phyloP scores from a whole-genome alignment of 2,113 vertebrate genomes.

The Triplophysa siluroides region DNA sequence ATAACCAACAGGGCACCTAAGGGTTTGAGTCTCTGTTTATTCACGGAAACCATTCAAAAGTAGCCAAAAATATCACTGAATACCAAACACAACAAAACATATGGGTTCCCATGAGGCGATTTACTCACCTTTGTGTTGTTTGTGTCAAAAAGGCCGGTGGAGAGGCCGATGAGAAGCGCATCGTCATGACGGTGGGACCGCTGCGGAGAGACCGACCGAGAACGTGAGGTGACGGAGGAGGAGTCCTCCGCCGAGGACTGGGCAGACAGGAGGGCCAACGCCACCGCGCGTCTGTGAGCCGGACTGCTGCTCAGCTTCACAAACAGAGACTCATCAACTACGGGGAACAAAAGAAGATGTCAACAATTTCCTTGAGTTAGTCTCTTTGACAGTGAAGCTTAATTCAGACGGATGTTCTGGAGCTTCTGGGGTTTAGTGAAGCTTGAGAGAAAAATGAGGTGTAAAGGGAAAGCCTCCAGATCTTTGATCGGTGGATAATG shows the following conservation, averaged over 20 bases:
- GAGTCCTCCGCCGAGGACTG: constrained; percentile 88
- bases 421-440: neutral
- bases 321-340: constrained; percentile 78
- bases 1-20: neutral
- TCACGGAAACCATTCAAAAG: too few species aligned
- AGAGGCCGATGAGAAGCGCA: constrained; percentile 88
- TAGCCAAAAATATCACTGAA: neutral
- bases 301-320: constrained; percentile 74
- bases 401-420: neutral
- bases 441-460: neutral
- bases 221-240: constrained; percentile 77
- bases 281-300: constrained; percentile 70
- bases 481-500: constrained; percentile 17
- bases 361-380: neutral
- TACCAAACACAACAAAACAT: neutral
- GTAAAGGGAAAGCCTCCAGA: neutral
- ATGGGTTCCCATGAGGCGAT: neutral
- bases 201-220: constrained; percentile 86
- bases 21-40: neutral
- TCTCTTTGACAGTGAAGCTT: neutral
- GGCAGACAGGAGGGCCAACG: constrained; percentile 77
- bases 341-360: neutral
- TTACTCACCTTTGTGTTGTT: constrained; percentile 91
- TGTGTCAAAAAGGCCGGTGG: constrained; percentile 92
- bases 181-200: constrained; percentile 79